Evolutionary conservation across 2,113 vertebrate species (phyloP), one percentile per base, ranked within the genome.

Genomic region (Agapornis roseicollis): DNA sequence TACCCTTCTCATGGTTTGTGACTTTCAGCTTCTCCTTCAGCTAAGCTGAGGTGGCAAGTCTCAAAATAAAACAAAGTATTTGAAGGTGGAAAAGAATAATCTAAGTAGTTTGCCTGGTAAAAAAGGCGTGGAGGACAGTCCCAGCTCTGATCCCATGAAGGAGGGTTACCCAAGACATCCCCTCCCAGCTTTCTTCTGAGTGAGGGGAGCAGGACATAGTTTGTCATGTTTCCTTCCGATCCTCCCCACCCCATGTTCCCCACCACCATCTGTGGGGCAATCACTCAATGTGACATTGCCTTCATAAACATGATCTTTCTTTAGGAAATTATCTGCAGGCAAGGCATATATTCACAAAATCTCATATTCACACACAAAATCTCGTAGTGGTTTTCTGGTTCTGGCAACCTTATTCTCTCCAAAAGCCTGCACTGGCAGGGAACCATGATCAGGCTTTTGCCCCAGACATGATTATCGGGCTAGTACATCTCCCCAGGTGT

Each of bases 121-220:
- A 80, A 60, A 74, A 47, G 12, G 1, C 70, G n/a, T 70, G 58
- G 53, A 87, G 24, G 35, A 82, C 14, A 80, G 52, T 53, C 49
- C 17, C 0, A 0, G 5, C 71, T 18, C 28, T 55, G n/a, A 73
- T 5, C 33, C 27, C 16, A 28, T 2, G 14, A 17, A 72, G n/a
- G 19, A 90, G 6, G 17, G 42, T 58, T 58, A 53, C n/a, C 17
- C 3, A 10, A 29, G 71, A 44, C 1, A 4, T 29, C 14, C 4
- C 17, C 10, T 79, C 41, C 9, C 33, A 53, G 16, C 20, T 56
- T 93, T 72, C 41, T 61, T 85, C 58, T 66, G 76, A 80, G 37
- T 1, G 2, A 77, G 37, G 6, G 11, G 6, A 69, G 9, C 1
- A 5, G 8, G 22, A 68, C 17, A 46, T 10, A 52, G 20, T 41